phyloP scores from a whole-genome alignment of 2,888 invertebrate genomes.

The Drosophila rellima region DNA sequence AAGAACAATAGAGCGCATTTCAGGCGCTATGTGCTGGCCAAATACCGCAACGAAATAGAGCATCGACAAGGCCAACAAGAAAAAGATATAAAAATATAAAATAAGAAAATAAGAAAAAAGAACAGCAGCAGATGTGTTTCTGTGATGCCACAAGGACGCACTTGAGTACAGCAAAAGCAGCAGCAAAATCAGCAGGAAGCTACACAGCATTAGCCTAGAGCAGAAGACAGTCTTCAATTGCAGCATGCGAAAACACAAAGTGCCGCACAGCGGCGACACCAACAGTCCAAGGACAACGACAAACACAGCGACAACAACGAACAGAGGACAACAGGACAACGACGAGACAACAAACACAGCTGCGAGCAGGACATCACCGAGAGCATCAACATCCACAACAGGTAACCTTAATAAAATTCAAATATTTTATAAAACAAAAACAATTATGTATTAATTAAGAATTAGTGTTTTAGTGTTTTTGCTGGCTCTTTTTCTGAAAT shows the following conservation, averaged over 20 bases:
- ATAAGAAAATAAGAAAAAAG: constrained; percentile 36
- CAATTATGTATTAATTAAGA: too few relatives aligned
- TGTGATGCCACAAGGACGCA: constrained; percentile 78
- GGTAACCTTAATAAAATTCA: background rate
- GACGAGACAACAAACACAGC: constrained; percentile 23
- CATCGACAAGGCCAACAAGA: constrained; percentile 41
- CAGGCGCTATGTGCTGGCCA: constrained; percentile 63
- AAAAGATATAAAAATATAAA: background rate
- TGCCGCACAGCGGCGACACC: constrained; percentile 66
- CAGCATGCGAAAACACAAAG: constrained; percentile 81
- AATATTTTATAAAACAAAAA: too few relatives aligned
- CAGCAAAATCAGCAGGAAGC: constrained; percentile 29
- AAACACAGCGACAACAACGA: constrained; percentile 40
- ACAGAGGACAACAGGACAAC: constrained; percentile 50
- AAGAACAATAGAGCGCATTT: constrained; percentile 31
- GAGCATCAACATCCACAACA: constrained; percentile 23
- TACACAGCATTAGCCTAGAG: constrained; percentile 47
- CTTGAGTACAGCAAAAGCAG: constrained; percentile 46
- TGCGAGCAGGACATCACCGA: constrained; percentile 16
- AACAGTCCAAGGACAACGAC: constrained; percentile 64
- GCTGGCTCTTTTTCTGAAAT: too few relatives aligned
- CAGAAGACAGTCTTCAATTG: constrained; percentile 45
- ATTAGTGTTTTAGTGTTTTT: too few relatives aligned
- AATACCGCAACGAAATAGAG: constrained; percentile 64
- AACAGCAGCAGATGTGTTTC: constrained; percentile 70